Percentiles rank a stretch among this genome's conserved stretches.
Conservation (phyloP, 2,113 vertebrate genomes). For the Bubalus kerabau region DNA sequence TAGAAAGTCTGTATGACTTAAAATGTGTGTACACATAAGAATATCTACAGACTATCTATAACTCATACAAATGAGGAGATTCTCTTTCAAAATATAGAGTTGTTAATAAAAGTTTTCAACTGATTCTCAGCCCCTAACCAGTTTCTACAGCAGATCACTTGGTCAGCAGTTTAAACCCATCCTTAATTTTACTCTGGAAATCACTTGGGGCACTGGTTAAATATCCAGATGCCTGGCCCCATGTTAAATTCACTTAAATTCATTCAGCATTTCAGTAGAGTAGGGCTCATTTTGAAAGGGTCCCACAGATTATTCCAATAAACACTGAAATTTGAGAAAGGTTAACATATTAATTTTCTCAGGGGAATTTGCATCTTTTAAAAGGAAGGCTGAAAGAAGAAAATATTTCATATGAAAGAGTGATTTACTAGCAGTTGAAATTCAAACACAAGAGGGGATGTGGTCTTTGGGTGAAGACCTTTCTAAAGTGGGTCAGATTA, state of each 20-base stretch:
- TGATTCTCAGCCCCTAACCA: neutral
- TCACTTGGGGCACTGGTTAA: neutral
- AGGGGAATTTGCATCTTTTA: constrained; percentile 21
- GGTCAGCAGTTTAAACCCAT: neutral
- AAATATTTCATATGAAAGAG: neutral
- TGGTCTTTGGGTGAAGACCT: neutral
- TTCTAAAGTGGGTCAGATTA: neutral
- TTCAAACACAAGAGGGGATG: neutral
- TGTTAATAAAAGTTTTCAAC: neutral
- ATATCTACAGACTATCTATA: neutral
- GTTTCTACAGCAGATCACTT: neutral
- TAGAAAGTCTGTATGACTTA: neutral
- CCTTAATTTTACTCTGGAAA: neutral
- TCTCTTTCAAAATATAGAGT: neutral
- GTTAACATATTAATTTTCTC: neutral
- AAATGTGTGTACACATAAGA: neutral
- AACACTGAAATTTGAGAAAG: neutral
- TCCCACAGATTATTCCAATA: neutral
- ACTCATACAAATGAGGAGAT: neutral
- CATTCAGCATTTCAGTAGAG: neutral
- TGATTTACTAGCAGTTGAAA: neutral
- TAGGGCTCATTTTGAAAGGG: neutral
- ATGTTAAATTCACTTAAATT: neutral
- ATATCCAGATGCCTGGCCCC: neutral
- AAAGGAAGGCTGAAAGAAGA: neutral